Evolutionary conservation across 2,113 vertebrate species (phyloP), one percentile per base, ranked within the genome.

Genomic region (Carettochelys insculpta): DNA sequence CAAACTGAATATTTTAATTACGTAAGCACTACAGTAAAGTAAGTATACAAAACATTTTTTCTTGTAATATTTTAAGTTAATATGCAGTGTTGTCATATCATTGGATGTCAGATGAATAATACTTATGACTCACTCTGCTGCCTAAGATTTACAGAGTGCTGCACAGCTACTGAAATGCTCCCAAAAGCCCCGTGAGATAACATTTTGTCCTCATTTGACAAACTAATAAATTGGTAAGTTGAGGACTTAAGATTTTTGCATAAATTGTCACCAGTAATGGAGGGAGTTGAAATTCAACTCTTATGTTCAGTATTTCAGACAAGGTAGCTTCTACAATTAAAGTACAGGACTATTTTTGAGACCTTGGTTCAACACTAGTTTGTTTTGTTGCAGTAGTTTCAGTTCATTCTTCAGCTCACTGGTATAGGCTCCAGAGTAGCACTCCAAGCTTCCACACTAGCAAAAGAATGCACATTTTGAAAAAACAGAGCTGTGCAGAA

Each of bases 391-490:
- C 58, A 68, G 19, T 65, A n/a, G 34, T 20, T 77, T 90, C 58
- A 90, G 43, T 90, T 89, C 19, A 85, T 29, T 73, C 77, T 86
- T 86, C 54, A 78, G 80, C 73, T 93, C 13, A 38, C 87, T 82
- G 78, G 29, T 16, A 29, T 27, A 77, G 68, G 16, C 85, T 80
- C 53, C 61, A 65, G 61, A n/a, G 34, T 38, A n/a, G 7, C 34
- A 65, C 17, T 10, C 22, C 47, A 86, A 92, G 51, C 82, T 93
- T 85, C 82, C 81, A 27, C 38, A 80, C 19, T 17, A 93, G 24
- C 71, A 75, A 75, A 75, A 45, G 71, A 71, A 85, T 82, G 4
- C 2, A 0, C 53, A 2, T 61, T 86, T 41, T 89, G 84, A 88
- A 92, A 88, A 88, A 82, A n/a, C 47, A 75, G 50, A 1, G 43